These are phyloP conservation scores for Pteropus rufus DNA, from an alignment of 2,797 vertebrate species.

Conservation along the genomic window DNA sequence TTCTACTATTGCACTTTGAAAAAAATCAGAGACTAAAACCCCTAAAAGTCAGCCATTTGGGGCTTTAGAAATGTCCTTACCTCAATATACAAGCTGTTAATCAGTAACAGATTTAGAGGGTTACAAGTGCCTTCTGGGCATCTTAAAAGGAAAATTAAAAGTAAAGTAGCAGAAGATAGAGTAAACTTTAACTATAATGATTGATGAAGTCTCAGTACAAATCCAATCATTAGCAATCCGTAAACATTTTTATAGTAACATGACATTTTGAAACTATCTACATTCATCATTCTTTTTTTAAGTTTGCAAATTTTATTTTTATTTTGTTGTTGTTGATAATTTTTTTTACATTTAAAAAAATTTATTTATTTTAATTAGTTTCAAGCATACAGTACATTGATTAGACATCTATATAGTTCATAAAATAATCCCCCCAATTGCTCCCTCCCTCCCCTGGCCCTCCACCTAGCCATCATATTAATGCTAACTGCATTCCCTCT, in stretches of 20 bases:
- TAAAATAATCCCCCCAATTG: too few species aligned
- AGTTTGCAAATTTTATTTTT: too few species aligned
- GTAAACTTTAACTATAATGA: constrained; percentile 2
- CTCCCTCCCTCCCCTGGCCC: too few species aligned
- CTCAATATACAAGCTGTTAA: constrained; percentile 79
- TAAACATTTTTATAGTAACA: constrained; percentile 29
- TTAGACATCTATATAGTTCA: too few species aligned
- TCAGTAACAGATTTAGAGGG: constrained; percentile 75
- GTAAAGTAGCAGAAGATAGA: constrained; percentile 15
- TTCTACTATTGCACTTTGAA: constrained; percentile 68
- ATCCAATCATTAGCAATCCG: constrained; percentile 3
- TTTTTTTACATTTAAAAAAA: too few species aligned
- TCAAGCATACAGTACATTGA: too few species aligned
- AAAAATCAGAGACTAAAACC: constrained; percentile 77
- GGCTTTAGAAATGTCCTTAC: constrained; percentile 75
- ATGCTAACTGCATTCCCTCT: too few species aligned
- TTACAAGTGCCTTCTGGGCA: constrained; percentile 65
- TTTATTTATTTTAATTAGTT: too few species aligned
- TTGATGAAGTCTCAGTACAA: constrained; percentile 40
- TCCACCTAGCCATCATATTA: too few species aligned
- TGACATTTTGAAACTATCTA: constrained; percentile 19
- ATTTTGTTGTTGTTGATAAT: too few species aligned
- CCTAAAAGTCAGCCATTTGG: constrained; percentile 80
- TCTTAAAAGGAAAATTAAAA: constrained; percentile 38
- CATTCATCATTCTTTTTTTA: not conserved